These are phyloP conservation scores for Gambusia affinis DNA, from an alignment of 2,113 vertebrate genomes.

Conservation along the genomic window DNA sequence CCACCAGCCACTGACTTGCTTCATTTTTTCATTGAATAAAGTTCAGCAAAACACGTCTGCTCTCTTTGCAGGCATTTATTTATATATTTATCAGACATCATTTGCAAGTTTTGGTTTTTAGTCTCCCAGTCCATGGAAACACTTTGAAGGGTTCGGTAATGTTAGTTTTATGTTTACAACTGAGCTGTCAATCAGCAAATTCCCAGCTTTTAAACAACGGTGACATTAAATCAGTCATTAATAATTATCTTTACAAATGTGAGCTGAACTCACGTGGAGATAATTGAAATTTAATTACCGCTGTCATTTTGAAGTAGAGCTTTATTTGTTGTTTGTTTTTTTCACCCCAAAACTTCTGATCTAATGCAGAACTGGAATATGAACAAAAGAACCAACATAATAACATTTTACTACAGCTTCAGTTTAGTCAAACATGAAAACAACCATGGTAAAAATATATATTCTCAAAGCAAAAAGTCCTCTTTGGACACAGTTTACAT, in stretches of 20 bases:
- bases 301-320: too few species aligned
- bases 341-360: neutral
- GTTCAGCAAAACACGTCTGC: neutral
- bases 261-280: neutral
- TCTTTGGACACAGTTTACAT: neutral
- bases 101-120: neutral
- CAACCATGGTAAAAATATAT: neutral
- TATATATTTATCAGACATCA: neutral
- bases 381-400: neutral
- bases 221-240: neutral
- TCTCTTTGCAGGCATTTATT: neutral
- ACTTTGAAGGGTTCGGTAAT: neutral
- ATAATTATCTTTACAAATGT: neutral
- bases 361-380: neutral
- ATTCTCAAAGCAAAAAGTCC: neutral
- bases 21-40: neutral
- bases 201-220: neutral
- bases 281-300: neutral
- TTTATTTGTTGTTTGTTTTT: too few species aligned
- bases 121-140: neutral
- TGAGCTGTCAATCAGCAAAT: too few species aligned
- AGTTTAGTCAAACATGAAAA: neutral
- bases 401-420: neutral
- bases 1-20: neutral
- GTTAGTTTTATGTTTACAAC: neutral